Base-by-base conservation (phyloP, 2,888 invertebrate species). In the Andrena dorsata region DNA sequence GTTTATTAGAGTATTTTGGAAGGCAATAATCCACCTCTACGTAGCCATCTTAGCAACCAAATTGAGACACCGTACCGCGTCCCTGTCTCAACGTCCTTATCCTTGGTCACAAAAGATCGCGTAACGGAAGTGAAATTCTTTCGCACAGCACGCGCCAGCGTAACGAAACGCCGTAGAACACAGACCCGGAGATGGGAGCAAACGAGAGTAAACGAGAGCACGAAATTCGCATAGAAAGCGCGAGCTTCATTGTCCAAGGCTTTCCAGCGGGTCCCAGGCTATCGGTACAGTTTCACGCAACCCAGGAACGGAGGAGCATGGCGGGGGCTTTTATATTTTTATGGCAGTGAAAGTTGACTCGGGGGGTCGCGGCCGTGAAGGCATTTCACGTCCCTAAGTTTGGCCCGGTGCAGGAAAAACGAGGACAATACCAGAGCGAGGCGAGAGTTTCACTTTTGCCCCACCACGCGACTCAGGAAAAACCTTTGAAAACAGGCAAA, bases 331-430 rank as follows among this genome's bases (percentile, higher is more conserved):
- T 92, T 92, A 90, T 90, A 92, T 93, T 93, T 93, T 93, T 93
- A 93, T 92, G 92, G 92, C 79, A 90, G 93, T 91, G 93, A 94
- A 93, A 93, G 93, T 93, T 90, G 85, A 85, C 86, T 89, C 86
- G 83, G 87, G 90, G 91, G 91, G 91, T 90, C 92, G 90, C 89
- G 85, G 79, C 87, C 88, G 87, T 89, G 88, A 90, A 87, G 89
- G 86, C 83, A 82, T 88, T 85, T 84, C 88, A 87, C 88, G 89
- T 89, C 90, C 90, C 90, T 87, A 87, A 90, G 90, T 90, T 92
- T 92, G 90, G 88, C 86, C 80, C 81, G 81, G 76, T 85, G 85
- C 85, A 81, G 86, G 91, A 92, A 93, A 93, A 93, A 92, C 91
- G 88, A 84, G 88, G 88, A 91, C 90, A 91, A 91, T 89, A 83